A percentile compares a stretch with the other conserved stretches of the same genome.
Evolutionary conservation across 2,888 invertebrate species (phyloP).

Genomic region (Lordiphosa fenestrarum): DNA sequence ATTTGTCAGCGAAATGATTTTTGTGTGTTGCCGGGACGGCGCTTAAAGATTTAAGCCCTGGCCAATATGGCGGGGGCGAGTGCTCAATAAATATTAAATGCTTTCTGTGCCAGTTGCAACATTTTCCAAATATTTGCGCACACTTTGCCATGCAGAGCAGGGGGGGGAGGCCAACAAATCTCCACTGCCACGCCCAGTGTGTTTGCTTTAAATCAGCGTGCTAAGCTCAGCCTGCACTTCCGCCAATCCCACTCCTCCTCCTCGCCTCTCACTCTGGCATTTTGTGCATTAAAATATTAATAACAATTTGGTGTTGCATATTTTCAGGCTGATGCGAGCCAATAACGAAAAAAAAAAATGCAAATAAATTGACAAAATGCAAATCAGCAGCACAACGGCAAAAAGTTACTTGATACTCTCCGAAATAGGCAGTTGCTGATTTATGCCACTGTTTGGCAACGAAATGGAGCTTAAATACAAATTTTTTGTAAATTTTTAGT

Average conservation of each 20-base stretch:
- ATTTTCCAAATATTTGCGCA: conserved; percentile 47
- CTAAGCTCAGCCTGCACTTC: conserved; percentile 23
- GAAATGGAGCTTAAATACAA: too few relatives aligned
- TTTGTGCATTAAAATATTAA: conserved; percentile 64
- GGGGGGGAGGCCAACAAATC: conserved; percentile 26
- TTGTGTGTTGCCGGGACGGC: neutral
- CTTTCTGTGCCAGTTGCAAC: conserved; percentile 33
- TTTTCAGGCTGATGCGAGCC: conserved; percentile 40
- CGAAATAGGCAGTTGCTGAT: too few relatives aligned
- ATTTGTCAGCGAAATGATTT: conserved; percentile 58
- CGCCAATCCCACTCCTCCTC: neutral
- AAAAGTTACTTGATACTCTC: conserved; percentile 9
- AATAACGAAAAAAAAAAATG: conserved; percentile 1
- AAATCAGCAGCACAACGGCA: conserved; percentile 26
- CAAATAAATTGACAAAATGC: conserved; percentile 41
- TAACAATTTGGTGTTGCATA: conserved; percentile 57
- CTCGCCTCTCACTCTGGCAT: conserved; percentile 18
- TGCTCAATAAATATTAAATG: conserved; percentile 44
- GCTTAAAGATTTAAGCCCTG: conserved; percentile 33
- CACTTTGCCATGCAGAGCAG: conserved; percentile 29
- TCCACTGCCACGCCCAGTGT: conserved; percentile 16
- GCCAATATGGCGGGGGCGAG: conserved; percentile 7
- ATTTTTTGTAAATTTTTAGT: too few relatives aligned
- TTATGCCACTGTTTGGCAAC: too few relatives aligned
- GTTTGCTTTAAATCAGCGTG: conserved; percentile 45